Evolutionary conservation across 2,113 vertebrate genomes (phyloP), one percentile per base, ranked within the genome.

Genomic region (Amblyornis subalaris): DNA sequence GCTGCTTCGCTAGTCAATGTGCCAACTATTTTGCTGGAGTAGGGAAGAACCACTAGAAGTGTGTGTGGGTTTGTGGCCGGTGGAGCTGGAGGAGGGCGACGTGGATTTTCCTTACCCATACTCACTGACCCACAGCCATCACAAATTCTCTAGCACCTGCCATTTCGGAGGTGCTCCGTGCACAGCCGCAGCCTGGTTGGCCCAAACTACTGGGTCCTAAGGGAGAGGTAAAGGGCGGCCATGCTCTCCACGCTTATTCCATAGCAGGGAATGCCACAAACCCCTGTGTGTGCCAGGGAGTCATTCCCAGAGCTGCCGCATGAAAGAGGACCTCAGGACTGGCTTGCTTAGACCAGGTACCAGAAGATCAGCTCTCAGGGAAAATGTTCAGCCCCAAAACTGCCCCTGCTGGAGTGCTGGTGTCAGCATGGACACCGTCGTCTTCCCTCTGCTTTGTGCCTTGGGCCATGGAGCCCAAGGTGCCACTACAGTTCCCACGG

Each of bases 341-440:
- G 2, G 13, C 23, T 57, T 42, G 7, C 42, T 77, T 48, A 42
- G 24, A 50, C 13, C 1, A 1, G 8, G 18, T 53, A 36, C 45
- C 28, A 55, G 47, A 12, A 3, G 31, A 38, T 21, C 53, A 48
- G 8, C 61, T 31, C 57, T 2, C 69, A 54, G 25, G 19, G 50
- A 53, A 50, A 48, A 60, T 1, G 18, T 29, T 45, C 0, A 0
- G 15, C 40, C 40, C 20, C 20, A 19, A 25, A 72, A 26, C 16
- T 22, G 67, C 8, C 23, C 23, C 38, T 4, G 9, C 44, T 36
- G 74, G 31, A 31, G 21, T 2, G 0, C 45, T 1, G 2, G 58
- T 0, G 0, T 14, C 70, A 65, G 65, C 28, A 11, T 0, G 2
- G 33, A 72, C 36, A 51, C 47, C 36, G 10, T 18, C 10, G 10